Conservation (phyloP, 2,797 vertebrate species). For the Sus cebifrons region DNA sequence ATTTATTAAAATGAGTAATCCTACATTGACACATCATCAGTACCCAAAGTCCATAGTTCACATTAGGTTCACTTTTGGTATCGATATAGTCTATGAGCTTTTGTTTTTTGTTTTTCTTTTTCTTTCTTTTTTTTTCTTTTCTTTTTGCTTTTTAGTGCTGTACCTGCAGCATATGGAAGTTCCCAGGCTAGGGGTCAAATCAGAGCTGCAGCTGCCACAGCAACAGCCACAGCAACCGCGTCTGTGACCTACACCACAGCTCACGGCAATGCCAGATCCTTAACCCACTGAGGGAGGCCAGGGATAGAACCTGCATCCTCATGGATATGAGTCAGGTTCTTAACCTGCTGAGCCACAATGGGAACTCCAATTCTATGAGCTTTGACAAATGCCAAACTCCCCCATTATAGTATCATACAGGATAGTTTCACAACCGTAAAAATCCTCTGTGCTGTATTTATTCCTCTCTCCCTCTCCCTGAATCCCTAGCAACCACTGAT, state of each 20-base stretch:
- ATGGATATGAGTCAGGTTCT: too few relatives aligned
- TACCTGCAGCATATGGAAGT: too few relatives aligned
- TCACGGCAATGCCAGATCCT: too few relatives aligned
- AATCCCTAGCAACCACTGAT: not conserved
- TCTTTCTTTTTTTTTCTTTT: too few relatives aligned
- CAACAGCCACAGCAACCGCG: too few relatives aligned
- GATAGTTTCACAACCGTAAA: slow-evolving; percentile 12
- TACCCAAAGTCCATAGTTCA: slow-evolving; percentile 9
- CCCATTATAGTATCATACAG: not conserved
- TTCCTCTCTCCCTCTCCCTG: not conserved
- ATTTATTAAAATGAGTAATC: not conserved
- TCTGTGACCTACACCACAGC: too few relatives aligned
- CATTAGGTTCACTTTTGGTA: not conserved
- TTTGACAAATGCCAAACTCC: not conserved
- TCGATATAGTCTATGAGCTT: not conserved
- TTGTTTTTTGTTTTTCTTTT: not conserved
- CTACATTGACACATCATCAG: not conserved
- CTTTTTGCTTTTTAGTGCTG: too few relatives aligned
- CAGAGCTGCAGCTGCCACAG: too few relatives aligned
- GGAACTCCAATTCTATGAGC: not conserved
- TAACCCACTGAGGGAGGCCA: too few relatives aligned
- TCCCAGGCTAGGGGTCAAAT: too few relatives aligned
- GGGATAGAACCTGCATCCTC: too few relatives aligned
- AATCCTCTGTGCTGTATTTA: not conserved
- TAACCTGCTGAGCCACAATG: too few relatives aligned